These are phyloP conservation scores for Patella caerulea DNA, from an alignment of 2,888 invertebrate genomes.

Conservation along the genomic window DNA sequence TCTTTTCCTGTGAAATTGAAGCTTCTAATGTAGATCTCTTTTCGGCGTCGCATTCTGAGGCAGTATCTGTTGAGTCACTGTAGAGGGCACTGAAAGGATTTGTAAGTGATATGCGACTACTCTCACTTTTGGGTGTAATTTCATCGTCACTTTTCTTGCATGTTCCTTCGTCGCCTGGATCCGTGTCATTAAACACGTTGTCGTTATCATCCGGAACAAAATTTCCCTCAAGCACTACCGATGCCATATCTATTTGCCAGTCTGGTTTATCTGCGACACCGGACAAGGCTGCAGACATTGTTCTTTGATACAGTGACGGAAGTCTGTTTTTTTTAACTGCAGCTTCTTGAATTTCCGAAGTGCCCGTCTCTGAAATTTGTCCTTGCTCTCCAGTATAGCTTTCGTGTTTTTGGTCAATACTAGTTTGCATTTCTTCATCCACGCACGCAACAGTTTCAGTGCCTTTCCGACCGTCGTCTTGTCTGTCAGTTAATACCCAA, in stretches of 20 bases:
- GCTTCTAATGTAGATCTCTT: not conserved
- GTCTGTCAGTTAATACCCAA: constrained; percentile 19
- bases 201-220: constrained; percentile 16
- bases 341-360: not conserved
- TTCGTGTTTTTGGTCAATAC: not conserved
- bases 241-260: constrained; percentile 14
- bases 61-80: constrained; percentile 21
- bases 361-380: not conserved
- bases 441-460: not conserved
- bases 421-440: not conserved
- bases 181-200: constrained; percentile 14
- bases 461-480: not conserved
- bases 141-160: constrained; percentile 20
- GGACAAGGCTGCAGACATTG: constrained; percentile 36
- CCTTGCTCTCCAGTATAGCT: not conserved
- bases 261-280: constrained; percentile 21
- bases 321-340: constrained; percentile 22
- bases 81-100: constrained; percentile 19
- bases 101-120: constrained; percentile 14
- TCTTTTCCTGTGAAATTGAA: not conserved
- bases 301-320: constrained; percentile 35
- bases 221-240: not conserved
- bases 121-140: not conserved
- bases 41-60: constrained; percentile 22
- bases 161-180: not conserved